These are phyloP conservation scores for Nebria brevicollis DNA, from an alignment of 2,888 invertebrate genomes.

Conservation along the genomic window DNA sequence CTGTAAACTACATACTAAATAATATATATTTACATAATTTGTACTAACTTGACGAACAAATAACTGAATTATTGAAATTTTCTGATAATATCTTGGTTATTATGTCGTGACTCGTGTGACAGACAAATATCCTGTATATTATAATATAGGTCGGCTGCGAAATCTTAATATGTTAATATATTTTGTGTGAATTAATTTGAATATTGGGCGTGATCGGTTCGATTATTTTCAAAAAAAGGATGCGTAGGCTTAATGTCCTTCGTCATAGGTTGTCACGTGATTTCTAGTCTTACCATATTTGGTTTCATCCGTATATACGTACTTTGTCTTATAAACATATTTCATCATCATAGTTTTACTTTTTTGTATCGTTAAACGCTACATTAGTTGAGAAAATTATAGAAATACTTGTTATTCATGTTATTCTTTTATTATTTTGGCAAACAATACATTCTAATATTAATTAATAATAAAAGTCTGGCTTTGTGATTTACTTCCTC, in stretches of 20 bases:
- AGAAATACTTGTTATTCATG: neutral
- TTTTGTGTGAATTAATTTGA: neutral
- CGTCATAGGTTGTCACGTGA: conserved; percentile 7
- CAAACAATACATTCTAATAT: neutral
- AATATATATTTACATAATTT: too few species aligned
- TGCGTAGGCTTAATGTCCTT: conserved; percentile 12
- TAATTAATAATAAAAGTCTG: neutral
- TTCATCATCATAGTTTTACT: neutral
- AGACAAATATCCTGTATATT: neutral
- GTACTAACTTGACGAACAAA: too few species aligned
- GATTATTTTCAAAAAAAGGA: conserved; percentile 5
- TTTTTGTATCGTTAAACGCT: neutral
- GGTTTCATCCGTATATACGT: neutral
- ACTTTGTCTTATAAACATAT: neutral
- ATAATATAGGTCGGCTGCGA: neutral
- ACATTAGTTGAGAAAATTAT: neutral
- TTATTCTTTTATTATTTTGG: neutral
- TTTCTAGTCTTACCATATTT: conserved; percentile 8
- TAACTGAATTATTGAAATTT: neutral
- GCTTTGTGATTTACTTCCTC: too few species aligned
- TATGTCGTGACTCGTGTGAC: neutral
- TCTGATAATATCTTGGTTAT: neutral
- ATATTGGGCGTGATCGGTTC: neutral
- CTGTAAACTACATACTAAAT: too few species aligned
- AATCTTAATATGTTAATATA: neutral